Conservation (phyloP, 2,888 invertebrate genomes). For the Sylvicola cinctus region DNA sequence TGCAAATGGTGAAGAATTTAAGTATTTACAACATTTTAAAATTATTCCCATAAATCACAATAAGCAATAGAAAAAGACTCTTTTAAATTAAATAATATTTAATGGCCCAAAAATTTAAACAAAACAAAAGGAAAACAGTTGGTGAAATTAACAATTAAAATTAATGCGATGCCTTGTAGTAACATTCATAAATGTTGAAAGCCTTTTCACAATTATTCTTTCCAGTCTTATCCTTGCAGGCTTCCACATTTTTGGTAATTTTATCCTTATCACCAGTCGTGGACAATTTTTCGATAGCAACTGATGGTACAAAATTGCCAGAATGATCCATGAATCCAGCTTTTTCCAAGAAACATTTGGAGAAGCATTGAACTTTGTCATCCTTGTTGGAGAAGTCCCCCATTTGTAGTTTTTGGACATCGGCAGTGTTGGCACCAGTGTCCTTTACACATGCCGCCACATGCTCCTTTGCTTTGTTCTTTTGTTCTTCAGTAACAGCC, state of each 20-base stretch:
- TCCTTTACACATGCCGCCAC: slow-evolving; percentile 12
- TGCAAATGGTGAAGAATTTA: too few species aligned
- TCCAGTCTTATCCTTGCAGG: slow-evolving; percentile 6
- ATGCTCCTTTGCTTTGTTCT: slow-evolving; percentile 10
- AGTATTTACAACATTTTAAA: too few species aligned
- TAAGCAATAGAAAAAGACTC: too few species aligned
- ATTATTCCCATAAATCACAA: too few species aligned
- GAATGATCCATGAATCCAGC: slow-evolving; percentile 13
- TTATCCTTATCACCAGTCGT: slow-evolving; percentile 2
- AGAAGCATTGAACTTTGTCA: slow-evolving; percentile 15
- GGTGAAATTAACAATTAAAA: too few species aligned
- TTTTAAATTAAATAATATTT: too few species aligned
- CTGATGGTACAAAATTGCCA: slow-evolving; percentile 13
- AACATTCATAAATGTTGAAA: too few species aligned
- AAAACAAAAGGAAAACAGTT: too few species aligned
- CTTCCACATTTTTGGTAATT: slow-evolving; percentile 4
- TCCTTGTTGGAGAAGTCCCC: slow-evolving; percentile 13
- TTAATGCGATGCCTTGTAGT: too few species aligned
- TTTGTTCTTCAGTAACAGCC: slow-evolving; percentile 14
- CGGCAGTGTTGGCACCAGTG: slow-evolving; percentile 13
- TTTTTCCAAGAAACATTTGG: slow-evolving; percentile 19
- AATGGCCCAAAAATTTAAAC: too few species aligned
- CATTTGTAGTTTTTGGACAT: slow-evolving; percentile 11
- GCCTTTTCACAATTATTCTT: too few species aligned
- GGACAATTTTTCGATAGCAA: slow-evolving; percentile 6